Conservation (phyloP, 1,140 invertebrate genomes). For the Lepidotrigona ventralis region DNA sequence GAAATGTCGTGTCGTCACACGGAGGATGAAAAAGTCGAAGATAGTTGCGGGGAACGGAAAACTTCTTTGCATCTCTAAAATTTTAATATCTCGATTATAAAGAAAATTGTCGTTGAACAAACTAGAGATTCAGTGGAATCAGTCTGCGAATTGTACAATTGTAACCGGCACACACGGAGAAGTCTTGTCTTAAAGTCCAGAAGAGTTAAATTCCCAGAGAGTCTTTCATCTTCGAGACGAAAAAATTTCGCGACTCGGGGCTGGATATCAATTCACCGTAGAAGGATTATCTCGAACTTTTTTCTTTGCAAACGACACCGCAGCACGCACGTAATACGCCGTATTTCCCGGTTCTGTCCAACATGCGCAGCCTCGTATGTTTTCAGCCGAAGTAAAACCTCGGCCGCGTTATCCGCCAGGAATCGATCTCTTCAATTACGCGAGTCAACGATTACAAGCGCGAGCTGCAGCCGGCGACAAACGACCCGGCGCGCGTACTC, state of each 20-base stretch:
- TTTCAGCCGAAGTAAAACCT: background rate
- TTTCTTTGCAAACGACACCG: background rate
- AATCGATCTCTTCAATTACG: constrained; percentile 8
- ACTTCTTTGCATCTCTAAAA: background rate
- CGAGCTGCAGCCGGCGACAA: background rate
- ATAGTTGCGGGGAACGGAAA: background rate
- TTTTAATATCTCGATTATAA: background rate
- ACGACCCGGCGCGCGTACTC: background rate
- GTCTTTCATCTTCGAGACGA: too few species aligned
- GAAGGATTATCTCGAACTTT: background rate
- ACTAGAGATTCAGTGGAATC: too few species aligned
- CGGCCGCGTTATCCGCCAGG: background rate
- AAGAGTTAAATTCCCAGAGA: background rate
- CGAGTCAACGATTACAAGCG: background rate
- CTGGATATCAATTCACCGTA: background rate
- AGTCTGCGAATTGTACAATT: background rate
- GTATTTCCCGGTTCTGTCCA: background rate
- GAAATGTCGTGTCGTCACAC: background rate
- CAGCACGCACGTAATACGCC: background rate
- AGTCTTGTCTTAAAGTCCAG: too few species aligned
- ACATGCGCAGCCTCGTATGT: background rate
- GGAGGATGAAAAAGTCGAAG: background rate
- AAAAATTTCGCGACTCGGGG: background rate
- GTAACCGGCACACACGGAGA: too few species aligned
- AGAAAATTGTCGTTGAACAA: too few species aligned